These are phyloP conservation scores for Drosophila atroscutellata DNA, from an alignment of 2,888 invertebrate species.

Conservation along the genomic window DNA sequence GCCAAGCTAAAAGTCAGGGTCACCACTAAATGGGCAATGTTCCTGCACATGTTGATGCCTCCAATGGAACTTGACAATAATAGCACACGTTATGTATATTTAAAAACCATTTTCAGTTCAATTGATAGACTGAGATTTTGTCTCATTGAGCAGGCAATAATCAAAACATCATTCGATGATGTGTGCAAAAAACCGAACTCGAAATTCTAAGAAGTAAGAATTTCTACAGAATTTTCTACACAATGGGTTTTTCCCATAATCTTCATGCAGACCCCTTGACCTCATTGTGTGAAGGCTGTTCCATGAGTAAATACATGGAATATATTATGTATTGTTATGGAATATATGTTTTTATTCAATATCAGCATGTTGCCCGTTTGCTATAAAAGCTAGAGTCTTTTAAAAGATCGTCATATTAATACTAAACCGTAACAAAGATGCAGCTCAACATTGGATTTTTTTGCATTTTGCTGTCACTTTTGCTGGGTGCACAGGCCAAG, in stretches of 20 bases:
- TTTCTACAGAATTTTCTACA: background rate
- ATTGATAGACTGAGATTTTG: constrained; percentile 8
- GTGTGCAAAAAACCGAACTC: constrained; percentile 4
- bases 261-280: background rate
- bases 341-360: background rate
- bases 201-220: background rate
- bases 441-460: constrained; percentile 30
- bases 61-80: constrained; percentile 39
- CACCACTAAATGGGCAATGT: constrained; percentile 20
- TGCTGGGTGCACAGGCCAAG: constrained; percentile 32
- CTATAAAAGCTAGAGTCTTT: constrained; percentile 47
- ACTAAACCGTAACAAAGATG: constrained; percentile 38
- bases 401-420: background rate
- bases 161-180: constrained; percentile 2
- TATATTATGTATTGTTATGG: background rate
- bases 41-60: constrained; percentile 46
- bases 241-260: background rate
- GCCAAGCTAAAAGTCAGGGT: constrained; percentile 21
- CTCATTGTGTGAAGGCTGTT: constrained; percentile 5
- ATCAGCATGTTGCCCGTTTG: constrained; percentile 26
- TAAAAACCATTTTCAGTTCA: constrained; percentile 24
- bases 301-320: background rate
- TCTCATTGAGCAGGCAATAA: constrained; percentile 30
- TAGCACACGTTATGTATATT: constrained; percentile 23
- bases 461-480: constrained; percentile 22